Base-by-base conservation (phyloP, 1,140 invertebrate species). In the Lerema accius region DNA sequence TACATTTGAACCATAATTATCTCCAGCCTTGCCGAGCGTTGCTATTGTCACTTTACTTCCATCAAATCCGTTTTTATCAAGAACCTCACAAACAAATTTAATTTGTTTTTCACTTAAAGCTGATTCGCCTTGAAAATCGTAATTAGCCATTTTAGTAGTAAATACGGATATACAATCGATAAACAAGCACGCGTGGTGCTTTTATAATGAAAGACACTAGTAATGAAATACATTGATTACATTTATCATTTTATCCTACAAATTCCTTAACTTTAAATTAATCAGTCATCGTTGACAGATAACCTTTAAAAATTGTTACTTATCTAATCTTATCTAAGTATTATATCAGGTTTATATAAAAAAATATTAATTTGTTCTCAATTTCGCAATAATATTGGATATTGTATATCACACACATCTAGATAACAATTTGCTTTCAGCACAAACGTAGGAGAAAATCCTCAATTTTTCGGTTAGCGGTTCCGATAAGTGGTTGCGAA, bases 21-120 rank as follows among this genome's bases (percentile, higher is more conserved):
- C 76, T 15, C 72, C 70, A n/a, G 64, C 67, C 11, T 67, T 19
- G 0, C 78, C 78, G 14, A 77, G 59, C n/a, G 49, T n/a, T 46
- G 67, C 59, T 1, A 77, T 67, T 0, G 17, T 16, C 4, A 75
- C 60, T 56, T 73, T 76, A 6, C 58, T 59, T 7, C 56, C 42
- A 60, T 61, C 43, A 28, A 65, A 71, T 1, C 72, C 69, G 1
- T 56, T 37, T 65, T 77, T 68, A 14, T 65, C 19, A 1, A 81
- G 50, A 26, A 69, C 67, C 32, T 65, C 43, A 16, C 55, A 28
- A 28, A 81, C 61, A 37, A 72, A 67, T 5, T 71, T 42, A 17
- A 66, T 15, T 66, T 79, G 78, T 7, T 40, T 40, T 37, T 65
- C 63, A 42, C 51, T 69, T 1, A 78, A 53, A 9, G 63, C 23